Evolutionary conservation across 1,140 invertebrate species (phyloP).

Genomic region (Drosophila subpulchrella): DNA sequence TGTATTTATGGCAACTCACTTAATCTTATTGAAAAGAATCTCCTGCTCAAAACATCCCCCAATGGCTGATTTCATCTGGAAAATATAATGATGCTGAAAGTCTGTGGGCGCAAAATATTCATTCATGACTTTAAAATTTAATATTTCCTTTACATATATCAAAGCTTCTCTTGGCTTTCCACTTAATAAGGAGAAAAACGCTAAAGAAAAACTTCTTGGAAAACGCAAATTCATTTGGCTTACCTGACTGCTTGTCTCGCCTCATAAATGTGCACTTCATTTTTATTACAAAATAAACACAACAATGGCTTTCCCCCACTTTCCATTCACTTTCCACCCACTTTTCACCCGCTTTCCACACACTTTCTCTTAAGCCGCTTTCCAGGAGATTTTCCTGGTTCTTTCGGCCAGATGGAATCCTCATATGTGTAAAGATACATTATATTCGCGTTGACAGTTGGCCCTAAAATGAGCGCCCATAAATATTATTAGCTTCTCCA

Average conservation of each 20-base stretch:
- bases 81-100: not conserved
- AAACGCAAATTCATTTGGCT: conserved; percentile 24
- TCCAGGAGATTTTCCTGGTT: conserved; percentile 8
- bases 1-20: not conserved
- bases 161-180: not conserved
- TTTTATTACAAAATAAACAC: conserved; percentile 78
- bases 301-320: conserved; percentile 27
- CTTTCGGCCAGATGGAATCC: conserved; percentile 37
- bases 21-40: not conserved
- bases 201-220: not conserved
- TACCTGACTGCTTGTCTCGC: conserved; percentile 20
- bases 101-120: not conserved
- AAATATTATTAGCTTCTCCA: conserved; percentile 71
- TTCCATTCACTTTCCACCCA: not conserved
- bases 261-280: conserved; percentile 62
- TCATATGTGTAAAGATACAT: conserved; percentile 53
- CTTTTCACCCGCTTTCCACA: not conserved
- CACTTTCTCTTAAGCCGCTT: conserved; percentile 47
- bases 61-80: not conserved
- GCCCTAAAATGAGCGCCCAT: conserved; percentile 76
- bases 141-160: conserved; percentile 19
- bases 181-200: conserved; percentile 2
- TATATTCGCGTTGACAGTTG: conserved; percentile 71
- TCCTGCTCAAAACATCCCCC: too few relatives aligned
- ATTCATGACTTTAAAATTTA: conserved; percentile 1